Base-by-base conservation (phyloP, 2,113 vertebrate species). In the Cyanoramphus novaezelandiae region DNA sequence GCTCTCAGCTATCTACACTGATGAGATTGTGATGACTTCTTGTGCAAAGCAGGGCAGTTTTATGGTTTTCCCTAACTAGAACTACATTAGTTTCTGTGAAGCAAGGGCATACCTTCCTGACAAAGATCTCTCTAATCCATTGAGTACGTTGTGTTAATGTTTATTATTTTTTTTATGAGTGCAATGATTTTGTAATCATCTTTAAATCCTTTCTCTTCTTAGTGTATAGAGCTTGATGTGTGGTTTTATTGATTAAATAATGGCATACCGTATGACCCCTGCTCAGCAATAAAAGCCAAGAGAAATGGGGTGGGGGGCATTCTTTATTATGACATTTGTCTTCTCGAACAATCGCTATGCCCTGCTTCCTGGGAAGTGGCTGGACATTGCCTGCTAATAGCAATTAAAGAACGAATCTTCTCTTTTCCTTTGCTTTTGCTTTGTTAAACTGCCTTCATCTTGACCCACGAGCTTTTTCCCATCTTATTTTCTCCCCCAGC, bases 111-210 rank as follows among this genome's bases (percentile, higher is more conserved):
- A 15, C 6, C 21, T 80, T 90, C 92, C 44, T 68, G 57, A 74
- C 6, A 84, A 64, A 92, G 29, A 37, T 55, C 1, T 50, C 39
- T 60, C 69, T 64, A 65, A 76, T 82, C 25, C 12, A 41, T 2
- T 59, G 28, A 83, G 23, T 21, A 44, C 0, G 0, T 25, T 65
- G 23, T 72, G 8, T 43, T 82, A 25, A n/a, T 21, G 10, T 62
- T 76, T 50, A 57, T 49, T 62, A 35, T 60, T 63, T 75, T 78
- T 86, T 47, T 75, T 5, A 49, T 23, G 10, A 50, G 14, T 55
- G 53, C 17, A 52, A 19, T 55, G 37, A 44, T 55, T 86, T 69
- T 18, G 7, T 63, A 92, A 50, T 50, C 43, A 53, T 35, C 41
- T 85, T 80, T 21, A 65, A 70, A 63, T 59, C 13, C 5, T 37